Percentiles rank a stretch among this genome's conserved stretches.
These are phyloP conservation scores for Cataglyphis hispanica DNA, from an alignment of 1,140 invertebrate genomes.

Conservation along the genomic window DNA sequence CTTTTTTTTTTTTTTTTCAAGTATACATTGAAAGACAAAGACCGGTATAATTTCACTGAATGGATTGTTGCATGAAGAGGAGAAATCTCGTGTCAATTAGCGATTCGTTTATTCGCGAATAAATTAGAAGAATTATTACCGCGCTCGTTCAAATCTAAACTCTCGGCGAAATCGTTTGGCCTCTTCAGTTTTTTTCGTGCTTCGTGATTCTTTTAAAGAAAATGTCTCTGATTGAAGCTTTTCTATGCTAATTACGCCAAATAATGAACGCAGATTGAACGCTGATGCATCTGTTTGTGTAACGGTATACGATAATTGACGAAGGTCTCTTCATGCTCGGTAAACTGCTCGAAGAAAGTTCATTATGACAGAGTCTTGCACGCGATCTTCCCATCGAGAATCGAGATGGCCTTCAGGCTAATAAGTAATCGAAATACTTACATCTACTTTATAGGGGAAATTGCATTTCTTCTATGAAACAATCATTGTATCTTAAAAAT, in stretches of 20 bases:
- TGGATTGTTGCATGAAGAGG: not conserved
- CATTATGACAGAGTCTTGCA: conserved; percentile 6
- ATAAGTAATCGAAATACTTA: not conserved
- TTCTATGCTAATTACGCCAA: conserved; percentile 35
- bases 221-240: not conserved
- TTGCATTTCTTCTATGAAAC: not conserved
- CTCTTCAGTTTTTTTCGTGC: not conserved
- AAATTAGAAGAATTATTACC: not conserved
- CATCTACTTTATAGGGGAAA: not conserved
- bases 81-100: not conserved
- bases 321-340: not conserved
- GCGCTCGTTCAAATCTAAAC: not conserved
- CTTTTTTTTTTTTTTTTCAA: not conserved
- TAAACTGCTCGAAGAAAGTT: conserved; percentile 11
- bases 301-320: conserved; percentile 42
- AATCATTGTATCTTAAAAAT: not conserved
- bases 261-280: conserved; percentile 16
- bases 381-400: conserved; percentile 19
- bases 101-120: not conserved
- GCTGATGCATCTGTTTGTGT: not conserved
- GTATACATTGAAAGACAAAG: not conserved
- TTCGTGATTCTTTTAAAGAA: not conserved
- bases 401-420: not conserved
- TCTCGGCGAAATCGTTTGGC: not conserved
- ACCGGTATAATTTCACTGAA: not conserved